Evolutionary conservation across 2,888 invertebrate genomes (phyloP).

Genomic region (Xylota sylvarum): DNA sequence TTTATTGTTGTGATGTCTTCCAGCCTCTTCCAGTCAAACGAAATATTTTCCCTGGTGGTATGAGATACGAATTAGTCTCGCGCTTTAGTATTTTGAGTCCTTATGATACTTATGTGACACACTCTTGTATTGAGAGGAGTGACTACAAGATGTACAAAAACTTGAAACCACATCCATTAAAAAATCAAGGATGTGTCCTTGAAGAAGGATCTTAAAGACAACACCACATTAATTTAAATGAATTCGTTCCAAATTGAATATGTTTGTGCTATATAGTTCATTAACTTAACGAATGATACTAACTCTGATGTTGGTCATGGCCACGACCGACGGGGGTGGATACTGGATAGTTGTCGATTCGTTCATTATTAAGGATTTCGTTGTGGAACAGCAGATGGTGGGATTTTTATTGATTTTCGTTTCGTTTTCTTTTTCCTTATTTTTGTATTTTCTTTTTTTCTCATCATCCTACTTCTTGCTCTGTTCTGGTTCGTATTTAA

Average conservation of each 20-base stretch:
- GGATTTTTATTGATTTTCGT: constrained; percentile 15
- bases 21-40: not conserved
- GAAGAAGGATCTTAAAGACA: constrained; percentile 22
- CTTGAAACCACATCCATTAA: not conserved
- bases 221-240: constrained; percentile 34
- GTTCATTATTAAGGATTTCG: constrained; percentile 8
- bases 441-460: not conserved
- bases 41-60: not conserved
- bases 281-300: constrained; percentile 3
- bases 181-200: not conserved
- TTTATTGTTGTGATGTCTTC: constrained; percentile 12
- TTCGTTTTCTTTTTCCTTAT: not conserved
- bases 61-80: not conserved
- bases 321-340: not conserved
- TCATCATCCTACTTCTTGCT: not conserved
- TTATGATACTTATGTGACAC: constrained; percentile 7
- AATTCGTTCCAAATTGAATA: constrained; percentile 31
- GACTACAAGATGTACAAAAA: not conserved
- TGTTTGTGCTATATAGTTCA: constrained; percentile 44
- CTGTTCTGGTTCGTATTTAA: constrained; percentile 3
- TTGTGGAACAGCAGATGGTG: constrained; percentile 3
- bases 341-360: constrained; percentile 19
- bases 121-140: not conserved
- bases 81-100: not conserved
- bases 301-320: constrained; percentile 18